phyloP scores from a whole-genome alignment of 2,113 vertebrate species.

The Butorides virescens region DNA sequence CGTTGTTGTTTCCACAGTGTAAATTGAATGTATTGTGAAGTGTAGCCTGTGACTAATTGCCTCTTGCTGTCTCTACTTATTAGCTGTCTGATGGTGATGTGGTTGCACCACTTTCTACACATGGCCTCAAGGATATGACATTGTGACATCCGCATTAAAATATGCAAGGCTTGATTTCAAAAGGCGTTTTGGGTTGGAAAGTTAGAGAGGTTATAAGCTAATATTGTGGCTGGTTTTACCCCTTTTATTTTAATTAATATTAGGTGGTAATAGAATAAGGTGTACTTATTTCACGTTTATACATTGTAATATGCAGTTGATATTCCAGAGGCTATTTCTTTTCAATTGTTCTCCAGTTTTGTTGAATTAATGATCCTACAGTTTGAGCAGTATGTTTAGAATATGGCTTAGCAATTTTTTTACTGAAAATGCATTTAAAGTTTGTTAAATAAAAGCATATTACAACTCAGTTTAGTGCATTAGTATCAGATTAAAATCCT shows the following conservation, averaged over 20 bases:
- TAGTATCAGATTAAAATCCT: background rate
- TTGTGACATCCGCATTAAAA: slow-evolving; percentile 15
- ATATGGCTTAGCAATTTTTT: background rate
- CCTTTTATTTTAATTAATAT: background rate
- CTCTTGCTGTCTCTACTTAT: slow-evolving; percentile 53
- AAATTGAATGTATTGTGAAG: slow-evolving; percentile 50
- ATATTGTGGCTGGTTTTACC: background rate
- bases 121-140: background rate
- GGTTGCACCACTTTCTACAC: slow-evolving; percentile 7
- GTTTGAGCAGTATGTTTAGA: background rate
- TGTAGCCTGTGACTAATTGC: slow-evolving; percentile 59
- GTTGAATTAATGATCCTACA: background rate
- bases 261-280: background rate
- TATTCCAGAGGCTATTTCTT: background rate
- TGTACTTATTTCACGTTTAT: background rate
- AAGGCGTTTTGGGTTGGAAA: background rate
- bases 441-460: background rate
- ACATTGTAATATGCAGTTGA: background rate
- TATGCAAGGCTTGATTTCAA: background rate
- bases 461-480: background rate
- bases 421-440: background rate
- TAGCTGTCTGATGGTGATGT: slow-evolving; percentile 30
- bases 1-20: background rate
- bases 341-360: background rate
- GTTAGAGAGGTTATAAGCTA: background rate